Conservation (phyloP, 1,140 invertebrate genomes). For the Saxidomus purpurata region DNA sequence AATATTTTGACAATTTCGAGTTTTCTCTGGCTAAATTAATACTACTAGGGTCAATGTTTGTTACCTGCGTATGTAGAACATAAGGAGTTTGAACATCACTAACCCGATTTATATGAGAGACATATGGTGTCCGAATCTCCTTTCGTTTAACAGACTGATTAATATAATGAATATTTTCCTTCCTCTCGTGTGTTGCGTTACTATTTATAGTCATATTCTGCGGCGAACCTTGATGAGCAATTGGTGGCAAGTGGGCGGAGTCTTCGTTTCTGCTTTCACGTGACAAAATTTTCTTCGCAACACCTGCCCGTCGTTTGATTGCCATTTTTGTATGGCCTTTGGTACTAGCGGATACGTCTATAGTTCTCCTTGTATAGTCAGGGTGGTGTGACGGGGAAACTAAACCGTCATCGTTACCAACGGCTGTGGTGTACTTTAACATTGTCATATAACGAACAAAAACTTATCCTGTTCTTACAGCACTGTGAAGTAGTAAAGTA, state of each 20-base stretch:
- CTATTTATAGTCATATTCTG: constrained; percentile 32
- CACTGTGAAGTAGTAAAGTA: too few relatives aligned
- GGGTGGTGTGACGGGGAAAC: constrained; percentile 69
- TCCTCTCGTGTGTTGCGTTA: constrained; percentile 1
- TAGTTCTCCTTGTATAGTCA: constrained; percentile 64
- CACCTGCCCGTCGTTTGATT: constrained; percentile 69
- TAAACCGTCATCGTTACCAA: constrained; percentile 70
- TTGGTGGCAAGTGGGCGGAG: constrained; percentile 70
- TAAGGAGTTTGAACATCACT: constrained; percentile 74
- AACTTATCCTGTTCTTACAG: too few relatives aligned
- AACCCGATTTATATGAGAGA: constrained; percentile 67
- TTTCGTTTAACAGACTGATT: constrained; percentile 52
- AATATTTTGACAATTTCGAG: constrained; percentile 60
- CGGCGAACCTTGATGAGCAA: constrained; percentile 52
- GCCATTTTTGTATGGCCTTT: constrained; percentile 73
- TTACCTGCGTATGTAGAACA: constrained; percentile 68
- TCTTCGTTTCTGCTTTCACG: background rate
- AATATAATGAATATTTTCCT: constrained; percentile 29
- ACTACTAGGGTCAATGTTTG: constrained; percentile 55
- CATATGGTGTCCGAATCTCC: constrained; percentile 70
- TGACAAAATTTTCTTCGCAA: constrained; percentile 45
- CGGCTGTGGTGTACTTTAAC: constrained; percentile 71
- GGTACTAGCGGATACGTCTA: constrained; percentile 66
- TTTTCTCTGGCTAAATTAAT: constrained; percentile 44
- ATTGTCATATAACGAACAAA: constrained; percentile 35